phyloP scores from a whole-genome alignment of 2,888 invertebrate genomes.

The Electrophaes corylata region DNA sequence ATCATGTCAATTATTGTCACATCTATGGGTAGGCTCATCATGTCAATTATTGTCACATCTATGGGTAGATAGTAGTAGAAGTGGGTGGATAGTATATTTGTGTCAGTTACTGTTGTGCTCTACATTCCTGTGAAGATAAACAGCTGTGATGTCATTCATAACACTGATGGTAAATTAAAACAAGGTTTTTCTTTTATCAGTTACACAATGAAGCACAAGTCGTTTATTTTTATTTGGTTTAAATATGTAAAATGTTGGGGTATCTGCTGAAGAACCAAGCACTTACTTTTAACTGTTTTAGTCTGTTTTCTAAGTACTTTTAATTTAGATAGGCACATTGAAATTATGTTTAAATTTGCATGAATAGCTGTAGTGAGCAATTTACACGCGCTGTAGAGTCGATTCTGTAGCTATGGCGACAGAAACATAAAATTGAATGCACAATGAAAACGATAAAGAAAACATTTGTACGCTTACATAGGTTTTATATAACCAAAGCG shows the following conservation, averaged over 20 bases:
- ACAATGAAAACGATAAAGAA: slow-evolving; percentile 47
- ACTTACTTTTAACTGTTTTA: too few relatives aligned
- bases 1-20: slow-evolving; percentile 14
- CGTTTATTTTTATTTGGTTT: not conserved
- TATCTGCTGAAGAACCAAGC: not conserved
- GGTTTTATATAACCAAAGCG: slow-evolving; percentile 39
- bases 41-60: slow-evolving; percentile 11
- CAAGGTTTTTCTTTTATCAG: not conserved
- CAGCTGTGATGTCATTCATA: slow-evolving; percentile 14
- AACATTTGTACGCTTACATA: slow-evolving; percentile 47
- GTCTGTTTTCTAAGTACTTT: too few relatives aligned
- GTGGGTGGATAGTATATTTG: slow-evolving; percentile 36
- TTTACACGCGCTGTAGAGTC: slow-evolving; percentile 26
- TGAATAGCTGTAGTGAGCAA: slow-evolving; percentile 15
- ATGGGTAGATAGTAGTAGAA: too few relatives aligned
- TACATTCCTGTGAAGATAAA: slow-evolving; percentile 15
- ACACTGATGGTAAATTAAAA: slow-evolving; percentile 1
- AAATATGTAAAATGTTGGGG: not conserved
- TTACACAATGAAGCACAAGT: not conserved
- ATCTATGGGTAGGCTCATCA: slow-evolving; percentile 13
- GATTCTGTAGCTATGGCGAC: slow-evolving; percentile 54
- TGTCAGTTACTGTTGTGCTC: slow-evolving; percentile 16
- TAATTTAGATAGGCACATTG: slow-evolving; percentile 6
- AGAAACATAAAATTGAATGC: slow-evolving; percentile 40
- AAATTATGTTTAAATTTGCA: slow-evolving; percentile 15